Base-by-base conservation (phyloP, 1,140 invertebrate species). In the Neodiprion virginianus region DNA sequence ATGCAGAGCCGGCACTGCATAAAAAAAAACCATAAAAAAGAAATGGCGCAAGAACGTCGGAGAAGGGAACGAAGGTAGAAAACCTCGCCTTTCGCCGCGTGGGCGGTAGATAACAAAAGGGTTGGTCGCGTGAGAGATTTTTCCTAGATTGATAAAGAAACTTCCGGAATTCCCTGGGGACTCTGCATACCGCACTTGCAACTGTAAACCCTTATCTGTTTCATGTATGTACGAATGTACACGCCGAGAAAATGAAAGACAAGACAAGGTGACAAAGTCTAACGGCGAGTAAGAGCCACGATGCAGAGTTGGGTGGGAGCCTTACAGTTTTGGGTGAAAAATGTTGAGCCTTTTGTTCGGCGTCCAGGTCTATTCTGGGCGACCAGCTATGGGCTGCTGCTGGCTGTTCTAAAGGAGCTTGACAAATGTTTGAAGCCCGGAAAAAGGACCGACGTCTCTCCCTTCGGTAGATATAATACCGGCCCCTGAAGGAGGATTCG, bases 381-480 rank as follows among this genome's bases (percentile, higher is more conserved):
- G 8, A 61, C 53, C 28, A 2, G 28, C 28, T 40, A 40, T 40
- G 28, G 28, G 28, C 28, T 40, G 28, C 28, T 5, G 28, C 28
- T 61, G 11, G 11, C n/a, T 61, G 53, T 61, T 61, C 53, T 61
- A 61, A 17, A 61, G 53, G n/a, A 61, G 53, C n/a, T 17, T 61
- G 53, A 61, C 53, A 61, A 61, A 61, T 61, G 53, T 61, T 61
- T 61, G 53, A 14, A 61, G 53, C 53, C n/a, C 53, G 53, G n/a
- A 61, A 61, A 61, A 61, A 61, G 53, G 11, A 61, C 53, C 3
- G n/a, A 11, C 53, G 11, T 5, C 28, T 40, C 28, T 17, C 11
- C 11, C 53, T 61, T 5, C 1, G 8, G 28, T 40, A 40, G 28
- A 40, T 40, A 40, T 40, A 40, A 40, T 40, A 40, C 28, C 28